Evolutionary conservation across 2,113 vertebrate genomes (phyloP).

Genomic region (cat (Felis catus)): DNA sequence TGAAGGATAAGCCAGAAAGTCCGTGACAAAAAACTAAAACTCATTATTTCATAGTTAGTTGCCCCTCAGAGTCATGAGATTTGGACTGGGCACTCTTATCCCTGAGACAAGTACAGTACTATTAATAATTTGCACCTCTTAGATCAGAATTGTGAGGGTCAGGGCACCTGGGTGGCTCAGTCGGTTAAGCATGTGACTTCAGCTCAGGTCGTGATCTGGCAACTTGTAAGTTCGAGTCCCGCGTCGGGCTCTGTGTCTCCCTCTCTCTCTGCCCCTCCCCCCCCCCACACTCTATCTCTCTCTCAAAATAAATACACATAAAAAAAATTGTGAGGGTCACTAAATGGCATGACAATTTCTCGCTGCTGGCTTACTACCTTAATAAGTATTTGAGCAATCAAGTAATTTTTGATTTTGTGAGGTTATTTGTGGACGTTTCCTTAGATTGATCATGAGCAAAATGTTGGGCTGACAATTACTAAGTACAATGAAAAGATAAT

Average conservation of each 20-base stretch:
- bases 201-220: too few relatives aligned
- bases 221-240: too few relatives aligned
- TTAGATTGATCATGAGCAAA: background rate
- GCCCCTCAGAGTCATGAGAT: background rate
- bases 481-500: background rate
- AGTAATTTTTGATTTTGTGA: background rate
- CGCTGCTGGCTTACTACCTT: background rate
- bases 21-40: background rate
- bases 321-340: background rate
- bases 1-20: background rate
- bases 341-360: background rate
- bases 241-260: fast-evolving
- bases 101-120: background rate
- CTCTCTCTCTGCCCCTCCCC: too few relatives aligned
- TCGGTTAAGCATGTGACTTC: too few relatives aligned
- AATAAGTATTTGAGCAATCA: background rate
- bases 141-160: background rate
- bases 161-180: too few relatives aligned
- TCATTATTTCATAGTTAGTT: background rate
- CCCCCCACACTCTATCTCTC: too few relatives aligned
- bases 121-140: background rate
- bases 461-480: background rate
- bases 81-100: background rate
- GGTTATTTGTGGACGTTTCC: background rate
- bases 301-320: too few relatives aligned